Conservation (phyloP, 2,797 vertebrate species). For the Florisuga fusca region DNA sequence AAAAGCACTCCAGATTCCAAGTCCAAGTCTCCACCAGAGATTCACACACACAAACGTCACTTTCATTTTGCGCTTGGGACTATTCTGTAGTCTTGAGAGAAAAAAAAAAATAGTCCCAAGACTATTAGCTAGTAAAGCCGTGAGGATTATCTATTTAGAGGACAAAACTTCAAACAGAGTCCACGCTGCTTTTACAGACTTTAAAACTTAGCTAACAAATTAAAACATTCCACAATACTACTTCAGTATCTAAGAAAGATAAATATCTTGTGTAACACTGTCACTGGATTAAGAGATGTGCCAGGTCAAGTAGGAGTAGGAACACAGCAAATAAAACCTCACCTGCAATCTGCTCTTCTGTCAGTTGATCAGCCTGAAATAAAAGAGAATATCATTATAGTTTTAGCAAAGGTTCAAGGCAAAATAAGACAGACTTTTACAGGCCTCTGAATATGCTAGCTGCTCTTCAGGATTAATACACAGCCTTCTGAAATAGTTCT, state of each 20-base stretch:
- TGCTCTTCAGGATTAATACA: background rate
- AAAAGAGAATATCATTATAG: slow-evolving; percentile 19
- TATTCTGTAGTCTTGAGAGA: background rate
- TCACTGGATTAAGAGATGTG: slow-evolving; percentile 25
- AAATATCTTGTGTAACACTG: slow-evolving; percentile 41
- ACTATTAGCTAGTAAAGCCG: background rate
- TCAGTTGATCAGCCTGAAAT: slow-evolving; percentile 98
- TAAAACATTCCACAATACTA: background rate
- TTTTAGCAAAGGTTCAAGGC: background rate
- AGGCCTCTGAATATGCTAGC: background rate
- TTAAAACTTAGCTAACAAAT: background rate
- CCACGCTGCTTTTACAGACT: background rate
- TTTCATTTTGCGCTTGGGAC: background rate
- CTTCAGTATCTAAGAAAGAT: background rate
- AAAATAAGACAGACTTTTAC: background rate
- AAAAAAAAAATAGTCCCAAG: background rate
- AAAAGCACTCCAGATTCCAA: background rate
- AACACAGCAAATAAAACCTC: slow-evolving; percentile 68
- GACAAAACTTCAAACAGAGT: background rate
- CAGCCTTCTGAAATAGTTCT: background rate
- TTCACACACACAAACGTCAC: no score
- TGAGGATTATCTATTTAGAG: background rate
- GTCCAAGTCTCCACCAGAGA: background rate
- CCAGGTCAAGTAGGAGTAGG: slow-evolving; percentile 20
- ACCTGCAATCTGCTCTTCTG: slow-evolving; percentile 99